phyloP scores from a whole-genome alignment of 37 sponge, comb jelly and placozoan species.

The Mnemiopsis leidyi region DNA sequence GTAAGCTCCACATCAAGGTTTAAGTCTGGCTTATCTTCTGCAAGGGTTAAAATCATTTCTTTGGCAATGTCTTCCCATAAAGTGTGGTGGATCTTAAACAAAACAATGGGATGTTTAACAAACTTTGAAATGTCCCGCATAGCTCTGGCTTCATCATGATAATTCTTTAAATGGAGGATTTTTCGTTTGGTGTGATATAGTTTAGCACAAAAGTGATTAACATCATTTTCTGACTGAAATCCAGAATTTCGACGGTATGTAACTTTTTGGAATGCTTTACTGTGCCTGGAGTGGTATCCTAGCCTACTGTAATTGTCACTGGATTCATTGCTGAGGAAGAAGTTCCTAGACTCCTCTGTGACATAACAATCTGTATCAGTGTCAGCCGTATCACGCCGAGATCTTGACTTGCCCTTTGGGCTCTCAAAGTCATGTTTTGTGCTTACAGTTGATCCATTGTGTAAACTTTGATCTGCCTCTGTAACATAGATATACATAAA shows the following conservation, averaged over 20 bases:
- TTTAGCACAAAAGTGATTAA: constrained; percentile 53
- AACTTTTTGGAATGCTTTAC: neutral
- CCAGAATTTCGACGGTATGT: neutral
- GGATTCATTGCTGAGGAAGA: neutral
- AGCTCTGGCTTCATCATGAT: constrained; percentile 60
- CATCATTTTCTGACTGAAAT: neutral
- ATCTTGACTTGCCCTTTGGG: neutral
- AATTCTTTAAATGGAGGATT: constrained; percentile 33
- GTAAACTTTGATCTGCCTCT: neutral
- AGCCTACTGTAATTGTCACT: neutral
- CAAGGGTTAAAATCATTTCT: constrained; percentile 22
- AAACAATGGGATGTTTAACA: constrained; percentile 17
- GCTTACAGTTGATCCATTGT: neutral
- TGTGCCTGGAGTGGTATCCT: neutral
- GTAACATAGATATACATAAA: too few species aligned
- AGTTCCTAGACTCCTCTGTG: neutral
- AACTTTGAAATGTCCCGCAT: constrained; percentile 62
- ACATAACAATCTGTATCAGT: constrained; percentile 29
- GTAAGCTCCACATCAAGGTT: neutral
- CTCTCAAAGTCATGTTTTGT: neutral
- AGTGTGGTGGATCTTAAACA: constrained; percentile 43
- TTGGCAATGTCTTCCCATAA: constrained; percentile 55
- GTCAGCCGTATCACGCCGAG: neutral
- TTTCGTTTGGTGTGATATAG: constrained; percentile 50
- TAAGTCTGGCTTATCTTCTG: neutral